Base-by-base conservation (phyloP, 2,888 invertebrate genomes). In the Pandemis heparana region DNA sequence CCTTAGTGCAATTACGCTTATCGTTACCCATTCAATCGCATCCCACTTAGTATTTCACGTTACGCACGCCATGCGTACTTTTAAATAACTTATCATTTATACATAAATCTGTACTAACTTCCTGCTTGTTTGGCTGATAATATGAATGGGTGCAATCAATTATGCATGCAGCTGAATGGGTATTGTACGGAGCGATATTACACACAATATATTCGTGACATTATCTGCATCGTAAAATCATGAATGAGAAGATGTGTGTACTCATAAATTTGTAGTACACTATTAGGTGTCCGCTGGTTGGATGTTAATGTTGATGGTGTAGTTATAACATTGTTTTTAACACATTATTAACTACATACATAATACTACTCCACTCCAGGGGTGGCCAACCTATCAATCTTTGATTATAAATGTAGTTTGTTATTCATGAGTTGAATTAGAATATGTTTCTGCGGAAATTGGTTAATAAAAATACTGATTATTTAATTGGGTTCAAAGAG, bases 131-230 rank as follows among this genome's bases (percentile, higher is more conserved):
- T 53, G 69, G 53, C 18, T 53, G 74, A 74, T 74, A 74, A 74
- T 38, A 65, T 64, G 69, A 70, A 74, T 74, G 74, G 64, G 32
- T 53, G 43, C 60, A 62, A 81, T 89, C 87, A 89, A 91, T 92
- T 90, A 92, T 91, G 86, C 86, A 91, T 89, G 83, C 88, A 86
- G 81, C 81, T 89, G 89, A 87, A 90, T 89, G 84, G 82, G 73
- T 79, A 83, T 85, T 81, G 81, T 82, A 82, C 79, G 77, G 78
- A 75, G 80, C 77, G 76, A 77, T 79, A 77, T 75, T 79, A 72
- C 75, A 77, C 75, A 79, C 78, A 83, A 79, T 82, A 77, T 86
- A 80, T 85, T 83, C 83, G 79, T 66, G 78, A 79, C 80, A 78
- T 82, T 87, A 88, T 87, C 85, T 85, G 81, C 76, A 84, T 86